Evolutionary conservation across 2,888 invertebrate species (phyloP), one percentile per base, ranked within the genome.

Genomic region (Micropterix aruncella): DNA sequence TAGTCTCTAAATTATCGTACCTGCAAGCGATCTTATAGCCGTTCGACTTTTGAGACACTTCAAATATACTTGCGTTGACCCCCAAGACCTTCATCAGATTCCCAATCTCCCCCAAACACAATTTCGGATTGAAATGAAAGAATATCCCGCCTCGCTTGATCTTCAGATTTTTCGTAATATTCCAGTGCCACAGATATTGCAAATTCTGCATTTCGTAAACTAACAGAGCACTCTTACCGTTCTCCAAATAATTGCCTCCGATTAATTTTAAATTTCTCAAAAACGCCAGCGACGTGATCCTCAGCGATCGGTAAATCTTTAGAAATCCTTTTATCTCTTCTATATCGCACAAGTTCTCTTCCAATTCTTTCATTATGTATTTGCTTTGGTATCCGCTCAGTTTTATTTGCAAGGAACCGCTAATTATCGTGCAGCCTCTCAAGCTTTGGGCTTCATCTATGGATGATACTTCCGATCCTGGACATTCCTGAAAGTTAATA

Each of bases 21-120:
- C 65, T 63, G 79, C 89, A 89, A 42, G 84, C 80, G 45, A 81
- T 80, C 61, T 82, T 83, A 58, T 87, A 84, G 36, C 90, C 90
- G 59, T 90, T 90, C 4, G 84, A 83, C 56, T 73, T 78, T 1
- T 65, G 62, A 4, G 84, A 82, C 2, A 88, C 83, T 56, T 88
- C 86, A 42, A 74, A 64, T 27, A 77, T 75, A 41, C 73, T 73
- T 53, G 78, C 77, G 16, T 66, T 57, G 1, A 57, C 51, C n/a
- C 69, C 62, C 1, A 70, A 65, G 38, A 67, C 60, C 41, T 63
- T 57, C n/a, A 66, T 62, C 15, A 80, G 55, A 19, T 65, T 63
- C 42, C 78, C 70, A 48, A 90, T 89, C 55, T 79, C 80, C 42
- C 75, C 63, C 4, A 76, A 61, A 56, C 89, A 90, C 4, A 90